Evolutionary conservation across 2,888 invertebrate species (phyloP), one percentile per base, ranked within the genome.

Genomic region (Torymus auratus): DNA sequence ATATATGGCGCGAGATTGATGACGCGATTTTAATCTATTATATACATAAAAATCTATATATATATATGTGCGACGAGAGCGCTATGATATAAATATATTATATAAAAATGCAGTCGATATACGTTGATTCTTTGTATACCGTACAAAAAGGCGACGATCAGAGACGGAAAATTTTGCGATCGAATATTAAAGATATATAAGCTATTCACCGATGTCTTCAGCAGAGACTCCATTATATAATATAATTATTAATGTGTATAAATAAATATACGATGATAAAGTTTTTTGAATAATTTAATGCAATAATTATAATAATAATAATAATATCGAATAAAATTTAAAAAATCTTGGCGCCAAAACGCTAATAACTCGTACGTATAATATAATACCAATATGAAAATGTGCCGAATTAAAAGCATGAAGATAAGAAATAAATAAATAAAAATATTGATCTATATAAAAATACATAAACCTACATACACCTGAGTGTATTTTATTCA

Each of bases 361-460:
- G 53, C 61, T n/a, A n/a, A 23, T 41, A 15, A 11, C 67, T 7
- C 55, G 55, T 41, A 13, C 55, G 62, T 73, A 72, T n/a, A 13
- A 10, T 15, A 65, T 20, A 11, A 15, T 17, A 74, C 14, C 17
- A 28, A 75, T 56, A 56, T 56, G 67, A 67, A 17, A 15, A 56
- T 60, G 67, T 75, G 65, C 74, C 74, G 67, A 75, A 75, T 75
- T 75, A 75, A 65, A 65, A 52, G 58, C 17, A 67, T 52, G 41
- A 52, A 7, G 17, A 75, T 60, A 67, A 73, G 5, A 41, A 64
- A 75, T 58, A 15, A 67, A 67, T 67, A 67, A 20, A 15, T 58
- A 60, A 52, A 28, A 28, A 67, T 67, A 67, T 14, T n/a, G 15
- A 67, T 23, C 23, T 67, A 56, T 41, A n/a, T n/a, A n/a, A n/a